Percentiles rank a stretch among this genome's conserved stretches.
Evolutionary conservation across 2,888 invertebrate genomes (phyloP).

Genomic region (Agrochola litura): DNA sequence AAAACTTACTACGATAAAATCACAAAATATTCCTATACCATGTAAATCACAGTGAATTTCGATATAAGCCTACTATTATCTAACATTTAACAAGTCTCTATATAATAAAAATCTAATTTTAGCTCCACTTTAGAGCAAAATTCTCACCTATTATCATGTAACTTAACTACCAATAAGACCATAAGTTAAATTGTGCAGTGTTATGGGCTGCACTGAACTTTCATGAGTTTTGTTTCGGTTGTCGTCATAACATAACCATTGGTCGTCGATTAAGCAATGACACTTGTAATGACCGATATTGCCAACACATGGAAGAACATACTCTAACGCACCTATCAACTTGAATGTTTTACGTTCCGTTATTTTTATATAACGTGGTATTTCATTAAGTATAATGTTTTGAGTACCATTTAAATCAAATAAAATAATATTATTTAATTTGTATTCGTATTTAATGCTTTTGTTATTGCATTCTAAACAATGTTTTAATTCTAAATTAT

Average conservation of each 20-base stretch:
- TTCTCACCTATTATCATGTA: conserved; percentile 43
- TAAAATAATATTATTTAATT: conserved; percentile 37
- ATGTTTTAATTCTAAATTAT: conserved; percentile 36
- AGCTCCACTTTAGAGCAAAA: conserved; percentile 42
- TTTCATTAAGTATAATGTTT: conserved; percentile 42
- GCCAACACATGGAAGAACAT: conserved; percentile 41
- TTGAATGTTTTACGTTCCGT: conserved; percentile 44
- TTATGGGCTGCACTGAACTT: conserved; percentile 41
- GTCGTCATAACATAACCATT: conserved; percentile 41
- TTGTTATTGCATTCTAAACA: conserved; percentile 44
- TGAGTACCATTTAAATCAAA: conserved; percentile 44
- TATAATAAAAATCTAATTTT: conserved; percentile 42
- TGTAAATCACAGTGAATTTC: conserved; percentile 44
- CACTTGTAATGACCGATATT: conserved; percentile 42
- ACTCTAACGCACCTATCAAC: conserved; percentile 42
- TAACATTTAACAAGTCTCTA: conserved; percentile 46
- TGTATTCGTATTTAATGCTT: conserved; percentile 39
- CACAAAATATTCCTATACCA: conserved; percentile 45
- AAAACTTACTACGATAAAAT: conserved; percentile 44
- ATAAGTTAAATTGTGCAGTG: conserved; percentile 43
- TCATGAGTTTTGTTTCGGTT: conserved; percentile 39
- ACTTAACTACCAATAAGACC: conserved; percentile 45
- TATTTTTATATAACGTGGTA: conserved; percentile 45
- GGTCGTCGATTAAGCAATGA: conserved; percentile 41
- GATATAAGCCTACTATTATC: conserved; percentile 43